Conservation (phyloP, 2,113 vertebrate species). For the Rhizomys pruinosus region DNA sequence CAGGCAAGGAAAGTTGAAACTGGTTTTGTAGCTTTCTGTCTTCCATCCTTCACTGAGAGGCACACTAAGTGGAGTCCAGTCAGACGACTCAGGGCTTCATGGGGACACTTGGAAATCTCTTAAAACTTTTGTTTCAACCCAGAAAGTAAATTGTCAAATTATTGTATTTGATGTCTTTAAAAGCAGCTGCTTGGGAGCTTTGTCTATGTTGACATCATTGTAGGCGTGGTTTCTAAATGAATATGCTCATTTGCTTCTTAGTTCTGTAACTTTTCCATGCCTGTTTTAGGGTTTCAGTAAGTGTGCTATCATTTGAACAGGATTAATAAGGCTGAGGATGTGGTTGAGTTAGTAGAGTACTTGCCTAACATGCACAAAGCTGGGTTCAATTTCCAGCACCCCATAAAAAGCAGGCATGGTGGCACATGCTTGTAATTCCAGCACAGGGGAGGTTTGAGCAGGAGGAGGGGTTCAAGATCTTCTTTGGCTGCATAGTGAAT, state of each 20-base stretch:
- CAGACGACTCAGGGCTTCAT: not conserved
- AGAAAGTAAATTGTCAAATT: constrained; percentile 36
- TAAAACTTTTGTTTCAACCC: constrained; percentile 13
- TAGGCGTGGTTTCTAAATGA: constrained; percentile 2
- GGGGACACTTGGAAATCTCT: constrained; percentile 24
- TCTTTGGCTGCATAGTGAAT: not conserved
- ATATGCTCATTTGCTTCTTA: constrained; percentile 33
- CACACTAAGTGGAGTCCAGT: not conserved
- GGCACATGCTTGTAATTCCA: not conserved
- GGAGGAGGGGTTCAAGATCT: not conserved
- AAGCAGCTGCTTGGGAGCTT: not conserved
- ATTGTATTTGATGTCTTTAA: not conserved
- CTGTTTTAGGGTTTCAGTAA: constrained; percentile 28
- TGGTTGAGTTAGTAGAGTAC: not conserved
- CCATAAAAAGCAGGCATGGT: not conserved
- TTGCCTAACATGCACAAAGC: not conserved
- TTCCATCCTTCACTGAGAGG: not conserved
- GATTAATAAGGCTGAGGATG: not conserved
- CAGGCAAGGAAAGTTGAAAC: constrained; percentile 33
- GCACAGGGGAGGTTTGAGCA: not conserved
- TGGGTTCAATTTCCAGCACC: not conserved
- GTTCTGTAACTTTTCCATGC: not conserved
- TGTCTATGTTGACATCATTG: not conserved
- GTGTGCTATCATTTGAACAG: constrained; percentile 13
- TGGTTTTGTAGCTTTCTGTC: not conserved